These are phyloP conservation scores for Petaurus breviceps DNA, from an alignment of 2,113 vertebrate genomes.

Conservation along the genomic window DNA sequence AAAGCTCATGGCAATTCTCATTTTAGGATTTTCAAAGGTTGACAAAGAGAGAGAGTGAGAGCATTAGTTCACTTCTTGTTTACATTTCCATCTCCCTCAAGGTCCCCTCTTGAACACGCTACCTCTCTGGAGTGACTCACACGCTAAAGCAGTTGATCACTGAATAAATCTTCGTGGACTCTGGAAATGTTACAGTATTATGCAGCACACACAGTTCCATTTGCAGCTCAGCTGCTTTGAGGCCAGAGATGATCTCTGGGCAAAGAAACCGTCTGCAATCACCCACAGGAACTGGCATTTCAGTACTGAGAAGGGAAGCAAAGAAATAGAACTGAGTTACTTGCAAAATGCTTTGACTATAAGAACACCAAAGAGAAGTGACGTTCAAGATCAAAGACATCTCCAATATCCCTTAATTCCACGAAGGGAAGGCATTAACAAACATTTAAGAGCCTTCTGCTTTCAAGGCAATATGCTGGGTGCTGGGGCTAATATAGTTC, in stretches of 20 bases:
- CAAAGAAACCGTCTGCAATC: slow-evolving; percentile 74
- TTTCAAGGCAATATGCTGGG: background rate
- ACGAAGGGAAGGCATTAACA: slow-evolving; percentile 46
- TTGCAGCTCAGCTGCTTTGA: slow-evolving; percentile 58
- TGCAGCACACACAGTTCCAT: background rate
- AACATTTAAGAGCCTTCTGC: background rate
- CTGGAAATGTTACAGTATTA: slow-evolving; percentile 69
- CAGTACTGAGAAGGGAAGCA: slow-evolving; percentile 63
- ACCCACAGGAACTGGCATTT: slow-evolving; percentile 79
- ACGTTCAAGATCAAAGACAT: slow-evolving; percentile 54
- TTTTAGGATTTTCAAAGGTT: slow-evolving; percentile 62
- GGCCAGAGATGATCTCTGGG: slow-evolving; percentile 66
- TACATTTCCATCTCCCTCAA: slow-evolving; percentile 80
- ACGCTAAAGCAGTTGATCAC: slow-evolving; percentile 78
- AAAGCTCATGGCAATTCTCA: slow-evolving; percentile 34
- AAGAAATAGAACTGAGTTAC: slow-evolving; percentile 70
- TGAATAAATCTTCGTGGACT: slow-evolving; percentile 74
- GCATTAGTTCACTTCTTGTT: slow-evolving; percentile 73
- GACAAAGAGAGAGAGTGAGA: slow-evolving; percentile 65
- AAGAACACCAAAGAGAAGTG: slow-evolving; percentile 38
- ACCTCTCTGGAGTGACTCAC: slow-evolving; percentile 81
- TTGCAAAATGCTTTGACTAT: slow-evolving; percentile 64
- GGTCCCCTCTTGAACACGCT: slow-evolving; percentile 78
- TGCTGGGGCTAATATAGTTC: background rate
- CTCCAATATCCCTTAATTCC: slow-evolving; percentile 51